phyloP scores from a whole-genome alignment of 1,140 invertebrate species.

The Lucilia sericata region DNA sequence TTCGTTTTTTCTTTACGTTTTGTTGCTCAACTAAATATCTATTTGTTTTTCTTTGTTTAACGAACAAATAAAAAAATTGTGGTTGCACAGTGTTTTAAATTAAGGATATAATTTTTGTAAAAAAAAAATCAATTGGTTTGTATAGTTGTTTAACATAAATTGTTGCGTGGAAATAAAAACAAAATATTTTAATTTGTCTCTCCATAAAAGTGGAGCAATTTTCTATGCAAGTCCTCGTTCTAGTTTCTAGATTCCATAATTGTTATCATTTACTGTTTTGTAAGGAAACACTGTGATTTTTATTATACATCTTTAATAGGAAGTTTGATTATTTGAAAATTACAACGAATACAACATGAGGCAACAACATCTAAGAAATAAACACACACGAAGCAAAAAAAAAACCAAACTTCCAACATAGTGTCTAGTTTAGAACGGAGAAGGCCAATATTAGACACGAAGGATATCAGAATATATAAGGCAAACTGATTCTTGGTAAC shows the following conservation, averaged over 20 bases:
- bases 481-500: too few species aligned
- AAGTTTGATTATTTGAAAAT: constrained; percentile 25
- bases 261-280: background rate
- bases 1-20: background rate
- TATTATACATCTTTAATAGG: constrained; percentile 6
- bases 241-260: constrained; percentile 11
- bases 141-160: too few species aligned
- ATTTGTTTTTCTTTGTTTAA: too few species aligned
- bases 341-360: constrained; percentile 25
- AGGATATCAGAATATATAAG: too few species aligned
- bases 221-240: background rate
- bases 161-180: background rate
- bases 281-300: constrained; percentile 18
- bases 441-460: background rate
- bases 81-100: background rate
- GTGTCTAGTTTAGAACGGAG: background rate
- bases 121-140: background rate
- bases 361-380: background rate
- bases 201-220: background rate
- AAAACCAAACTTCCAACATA: background rate
- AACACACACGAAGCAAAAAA: background rate
- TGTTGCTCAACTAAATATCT: background rate
- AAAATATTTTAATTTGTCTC: background rate
- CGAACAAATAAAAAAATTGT: too few species aligned
- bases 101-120: background rate